Evolutionary conservation across 2,888 invertebrate species (phyloP).

Genomic region (Eulithis testata): DNA sequence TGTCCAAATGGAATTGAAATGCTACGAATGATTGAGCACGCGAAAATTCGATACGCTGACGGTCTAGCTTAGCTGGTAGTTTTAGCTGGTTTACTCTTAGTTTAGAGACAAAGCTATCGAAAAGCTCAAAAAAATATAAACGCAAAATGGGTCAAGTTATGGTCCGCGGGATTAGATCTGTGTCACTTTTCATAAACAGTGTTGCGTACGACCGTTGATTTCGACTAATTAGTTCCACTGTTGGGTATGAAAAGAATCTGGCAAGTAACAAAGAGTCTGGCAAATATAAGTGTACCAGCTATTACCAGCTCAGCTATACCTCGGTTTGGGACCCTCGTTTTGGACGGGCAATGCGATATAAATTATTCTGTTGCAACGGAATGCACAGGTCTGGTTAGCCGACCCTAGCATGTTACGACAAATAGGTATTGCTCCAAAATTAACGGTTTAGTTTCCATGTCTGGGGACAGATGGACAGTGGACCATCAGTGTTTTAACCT

Average conservation of each 20-base stretch:
- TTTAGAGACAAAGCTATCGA: too few relatives aligned
- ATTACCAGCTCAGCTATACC: background rate
- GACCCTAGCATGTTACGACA: conserved; percentile 28
- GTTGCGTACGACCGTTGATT: too few relatives aligned
- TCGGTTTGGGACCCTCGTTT: conserved; percentile 27
- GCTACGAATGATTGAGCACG: conserved; percentile 49
- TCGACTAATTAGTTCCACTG: too few relatives aligned
- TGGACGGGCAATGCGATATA: conserved; percentile 30
- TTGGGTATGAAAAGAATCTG: too few relatives aligned
- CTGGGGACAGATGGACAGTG: conserved; percentile 36
- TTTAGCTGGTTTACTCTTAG: conserved; percentile 7
- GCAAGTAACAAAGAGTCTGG: too few relatives aligned
- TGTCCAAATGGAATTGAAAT: conserved; percentile 52
- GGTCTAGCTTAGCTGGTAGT: conserved; percentile 21
- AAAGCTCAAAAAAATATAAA: too few relatives aligned
- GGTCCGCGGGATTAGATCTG: too few relatives aligned
- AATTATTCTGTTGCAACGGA: conserved; percentile 39
- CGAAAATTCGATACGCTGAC: conserved; percentile 37
- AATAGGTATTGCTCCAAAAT: conserved; percentile 31
- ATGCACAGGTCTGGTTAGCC: conserved; percentile 29
- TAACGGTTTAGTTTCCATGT: conserved; percentile 22
- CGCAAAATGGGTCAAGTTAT: too few relatives aligned
- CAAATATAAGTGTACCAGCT: conserved; percentile 8
- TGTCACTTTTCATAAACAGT: too few relatives aligned
- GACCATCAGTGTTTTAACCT: conserved; percentile 19